Evolutionary conservation across 2,888 invertebrate genomes (phyloP).

Genomic region (Crematogaster levior): DNA sequence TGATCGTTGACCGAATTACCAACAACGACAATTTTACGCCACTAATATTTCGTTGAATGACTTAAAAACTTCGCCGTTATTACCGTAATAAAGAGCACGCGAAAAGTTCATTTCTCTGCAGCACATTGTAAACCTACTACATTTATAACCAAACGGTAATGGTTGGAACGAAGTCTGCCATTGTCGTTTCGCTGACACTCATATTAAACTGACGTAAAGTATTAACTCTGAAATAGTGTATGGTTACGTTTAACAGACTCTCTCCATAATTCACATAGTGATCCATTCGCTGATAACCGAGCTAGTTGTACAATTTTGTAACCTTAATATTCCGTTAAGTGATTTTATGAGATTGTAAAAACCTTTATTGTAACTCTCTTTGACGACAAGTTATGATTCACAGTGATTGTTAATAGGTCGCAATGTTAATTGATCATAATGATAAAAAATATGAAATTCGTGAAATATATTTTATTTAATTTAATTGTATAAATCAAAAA

Average conservation of each 20-base stretch:
- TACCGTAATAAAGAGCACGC: constrained; percentile 30
- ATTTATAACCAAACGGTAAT: constrained; percentile 25
- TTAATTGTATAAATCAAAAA: not conserved
- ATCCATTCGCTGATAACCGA: not conserved
- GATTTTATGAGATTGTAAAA: constrained; percentile 34
- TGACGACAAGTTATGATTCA: constrained; percentile 5
- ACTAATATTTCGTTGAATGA: constrained; percentile 17
- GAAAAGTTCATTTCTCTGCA: constrained; percentile 2
- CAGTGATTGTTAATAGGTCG: not conserved
- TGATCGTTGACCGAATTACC: not conserved
- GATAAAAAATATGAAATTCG: not conserved
- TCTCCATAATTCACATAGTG: not conserved
- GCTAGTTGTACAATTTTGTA: constrained; percentile 4
- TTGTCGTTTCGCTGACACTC: constrained; percentile 38
- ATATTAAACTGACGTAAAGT: constrained; percentile 35
- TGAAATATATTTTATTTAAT: not conserved
- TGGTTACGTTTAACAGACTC: constrained; percentile 13
- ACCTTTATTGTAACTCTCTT: constrained; percentile 27
- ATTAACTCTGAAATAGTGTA: constrained; percentile 33
- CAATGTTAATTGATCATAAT: not conserved
- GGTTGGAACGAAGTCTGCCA: constrained; percentile 1
- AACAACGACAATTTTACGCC: constrained; percentile 8
- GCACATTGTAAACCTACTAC: constrained; percentile 25
- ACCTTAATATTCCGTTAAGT: constrained; percentile 31
- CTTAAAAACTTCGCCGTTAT: constrained; percentile 13